Evolutionary conservation across 2,113 vertebrate species (phyloP), one percentile per base, ranked within the genome.

Genomic region (Albula glossodonta): DNA sequence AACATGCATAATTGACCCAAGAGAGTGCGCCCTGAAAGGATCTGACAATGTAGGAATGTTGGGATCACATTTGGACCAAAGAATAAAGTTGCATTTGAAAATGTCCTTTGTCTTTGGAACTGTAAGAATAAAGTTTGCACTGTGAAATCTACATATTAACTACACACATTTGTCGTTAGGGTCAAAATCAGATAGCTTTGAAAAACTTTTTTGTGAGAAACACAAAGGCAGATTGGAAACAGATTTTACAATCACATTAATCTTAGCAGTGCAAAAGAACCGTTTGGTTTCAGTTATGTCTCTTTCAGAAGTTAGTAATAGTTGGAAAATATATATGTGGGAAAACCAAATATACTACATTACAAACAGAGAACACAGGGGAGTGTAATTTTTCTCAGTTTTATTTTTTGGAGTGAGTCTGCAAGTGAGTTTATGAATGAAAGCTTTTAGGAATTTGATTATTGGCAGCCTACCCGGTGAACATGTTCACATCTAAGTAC

Each of bases 81-180:
- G 8, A 57, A 57, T 50, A 51, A 51, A 78, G 52, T 63, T 85
- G 77, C 25, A n/a, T 56, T 80, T 63, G 31, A 85, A 79, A 81
- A 63, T 48, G 13, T 52, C 80, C 57, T 57, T 48, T 52, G 51
- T 22, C 52, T 31, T 52, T 56, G 4, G 5, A 19, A 19, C 22
- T 9, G 22, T 25, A 25, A 53, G 50, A 70, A 13, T 12, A 10
- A 3, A 0, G 13, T 5, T 22, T 83, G 7, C 12, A 11, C 57
- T n/a, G 19, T 8, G 25, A 25, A 13, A 9, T 12, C 57, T 60
- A 10, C 12, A 13, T 15, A 60, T 15, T 60, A 15, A 60, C 17
- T 60, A 60, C 57, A 60, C 48, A 60, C 60, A n/a, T 81, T 52
- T 52, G 80, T 15, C 9, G 50, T 51, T 10, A 70, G 49, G 70